Conservation (phyloP, 2,797 vertebrate genomes). For the Paguma larvata region DNA sequence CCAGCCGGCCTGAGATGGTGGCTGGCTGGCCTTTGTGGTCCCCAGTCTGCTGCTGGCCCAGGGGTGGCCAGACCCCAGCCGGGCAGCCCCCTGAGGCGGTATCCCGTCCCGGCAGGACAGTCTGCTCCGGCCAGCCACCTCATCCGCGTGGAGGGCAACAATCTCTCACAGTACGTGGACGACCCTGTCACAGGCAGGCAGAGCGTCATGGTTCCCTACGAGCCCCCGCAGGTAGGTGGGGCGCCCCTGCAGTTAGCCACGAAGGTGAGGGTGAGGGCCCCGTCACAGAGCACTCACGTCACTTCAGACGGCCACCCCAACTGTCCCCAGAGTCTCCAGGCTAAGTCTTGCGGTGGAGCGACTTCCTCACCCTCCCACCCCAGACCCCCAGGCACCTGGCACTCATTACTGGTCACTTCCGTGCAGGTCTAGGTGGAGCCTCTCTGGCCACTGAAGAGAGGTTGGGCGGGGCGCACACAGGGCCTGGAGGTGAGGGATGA, state of each 20-base stretch:
- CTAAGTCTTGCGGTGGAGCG: background rate
- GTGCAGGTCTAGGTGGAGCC: background rate
- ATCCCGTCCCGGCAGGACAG: constrained; percentile 91
- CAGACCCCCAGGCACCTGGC: background rate
- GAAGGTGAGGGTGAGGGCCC: accelerated
- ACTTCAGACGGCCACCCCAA: accelerated
- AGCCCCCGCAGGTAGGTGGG: constrained; percentile 95
- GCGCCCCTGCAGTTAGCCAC: background rate
- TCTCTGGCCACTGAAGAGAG: background rate
- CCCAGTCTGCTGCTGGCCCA: accelerated
- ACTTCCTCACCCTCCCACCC: background rate
- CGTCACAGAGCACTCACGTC: accelerated
- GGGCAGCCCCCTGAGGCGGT: background rate
- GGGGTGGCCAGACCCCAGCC: background rate
- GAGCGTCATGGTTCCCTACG: constrained; percentile 97
- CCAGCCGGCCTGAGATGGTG: background rate
- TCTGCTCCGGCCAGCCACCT: constrained; percentile 97
- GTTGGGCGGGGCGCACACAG: accelerated
- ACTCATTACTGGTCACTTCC: background rate
- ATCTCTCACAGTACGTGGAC: constrained; percentile 96
- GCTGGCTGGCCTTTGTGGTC: background rate
- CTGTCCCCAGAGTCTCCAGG: background rate
- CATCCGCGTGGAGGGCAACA: constrained; percentile 98
- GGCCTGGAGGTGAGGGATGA: too few relatives aligned
- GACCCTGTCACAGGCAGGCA: constrained; percentile 97